Base-by-base conservation (phyloP, 2,113 vertebrate species). In the Alligator mississippiensis region DNA sequence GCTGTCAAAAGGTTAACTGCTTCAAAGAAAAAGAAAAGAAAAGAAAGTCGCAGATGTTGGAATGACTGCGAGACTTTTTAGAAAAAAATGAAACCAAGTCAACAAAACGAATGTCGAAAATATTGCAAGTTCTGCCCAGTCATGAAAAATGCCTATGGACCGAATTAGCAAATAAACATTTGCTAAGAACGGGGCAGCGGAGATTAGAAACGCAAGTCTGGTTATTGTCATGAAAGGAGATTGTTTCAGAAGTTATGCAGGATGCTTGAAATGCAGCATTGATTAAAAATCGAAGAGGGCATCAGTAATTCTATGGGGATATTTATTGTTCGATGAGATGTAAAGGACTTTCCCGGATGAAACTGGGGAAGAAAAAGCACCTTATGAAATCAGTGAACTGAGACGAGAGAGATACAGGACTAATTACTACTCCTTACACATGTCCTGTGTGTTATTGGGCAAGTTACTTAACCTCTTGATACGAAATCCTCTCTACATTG, bases 151-250 rank as follows among this genome's bases (percentile, higher is more conserved):
- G 2, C 5, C 24, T 66, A 5, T 22, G 9, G 30, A 78, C 70
- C 22, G 17, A 34, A 9, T 87, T 24, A 80, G 9, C 1, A 76
- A 54, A 68, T 84, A 81, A 89, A 58, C 1, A 11, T 57, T 7
- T 15, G 11, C 13, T 86, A 27, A 84, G 62, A 85, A 75, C 25
- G 1, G 27, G n/a, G 25, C 66, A 1, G 0, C 57, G 17, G 13
- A 4, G 87, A 82, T 25, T 22, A 0, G 1, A 85, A 85, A 80
- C 17, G 8, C 77, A 6, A 89, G 3, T 72, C 1, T 1, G 9
- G 1, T 76, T 34, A 17, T 30, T 79, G 74, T 57, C 8, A 25
- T 30, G 6, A 4, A 27, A 34, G 24, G 5, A 87, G 1, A 77
- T 1, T 3, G 57, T 30, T 82, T 19, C 22, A 77, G 22, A 86